Evolutionary conservation across 2,888 invertebrate species (phyloP).

Genomic region (Latrodectus elegans): DNA sequence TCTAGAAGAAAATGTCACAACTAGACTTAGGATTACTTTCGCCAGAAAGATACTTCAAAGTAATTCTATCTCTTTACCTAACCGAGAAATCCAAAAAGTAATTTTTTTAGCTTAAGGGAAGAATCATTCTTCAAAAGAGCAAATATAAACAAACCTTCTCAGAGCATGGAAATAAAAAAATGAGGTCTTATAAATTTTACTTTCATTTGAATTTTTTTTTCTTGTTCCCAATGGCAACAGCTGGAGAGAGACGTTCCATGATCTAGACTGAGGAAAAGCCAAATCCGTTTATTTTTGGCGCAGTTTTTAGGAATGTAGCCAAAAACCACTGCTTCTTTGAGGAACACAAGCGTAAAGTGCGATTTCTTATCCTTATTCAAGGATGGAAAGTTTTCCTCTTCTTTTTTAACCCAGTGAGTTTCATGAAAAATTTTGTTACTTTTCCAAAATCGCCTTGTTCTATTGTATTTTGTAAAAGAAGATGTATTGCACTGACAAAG

Average conservation of each 20-base stretch:
- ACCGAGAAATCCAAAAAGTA: slow-evolving; percentile 33
- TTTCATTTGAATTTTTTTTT: slow-evolving; percentile 16
- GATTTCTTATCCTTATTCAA: slow-evolving; percentile 15
- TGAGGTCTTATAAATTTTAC: slow-evolving; percentile 15
- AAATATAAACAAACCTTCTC: no score
- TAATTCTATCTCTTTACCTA: slow-evolving; percentile 49
- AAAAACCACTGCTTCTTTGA: slow-evolving; percentile 50
- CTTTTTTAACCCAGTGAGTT: no score
- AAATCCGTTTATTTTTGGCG: slow-evolving; percentile 50
- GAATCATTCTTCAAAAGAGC: neutral
- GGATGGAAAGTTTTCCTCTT: no score
- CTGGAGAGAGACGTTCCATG: slow-evolving; percentile 5
- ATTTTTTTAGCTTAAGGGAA: neutral
- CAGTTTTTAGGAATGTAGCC: slow-evolving; percentile 37
- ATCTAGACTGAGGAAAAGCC: slow-evolving; percentile 41
- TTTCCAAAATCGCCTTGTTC: no score
- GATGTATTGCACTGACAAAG: no score
- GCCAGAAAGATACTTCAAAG: neutral
- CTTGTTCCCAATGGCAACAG: neutral
- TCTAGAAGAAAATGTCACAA: slow-evolving; percentile 6
- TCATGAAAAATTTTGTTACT: no score
- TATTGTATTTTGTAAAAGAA: no score
- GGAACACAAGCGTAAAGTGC: neutral
- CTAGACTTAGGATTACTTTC: neutral
- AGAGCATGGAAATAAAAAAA: slow-evolving; percentile 1